Percentiles rank a stretch among this genome's conserved stretches.
Evolutionary conservation across 2,113 vertebrate genomes (phyloP).

Genomic region (Entosphenus tridentatus): DNA sequence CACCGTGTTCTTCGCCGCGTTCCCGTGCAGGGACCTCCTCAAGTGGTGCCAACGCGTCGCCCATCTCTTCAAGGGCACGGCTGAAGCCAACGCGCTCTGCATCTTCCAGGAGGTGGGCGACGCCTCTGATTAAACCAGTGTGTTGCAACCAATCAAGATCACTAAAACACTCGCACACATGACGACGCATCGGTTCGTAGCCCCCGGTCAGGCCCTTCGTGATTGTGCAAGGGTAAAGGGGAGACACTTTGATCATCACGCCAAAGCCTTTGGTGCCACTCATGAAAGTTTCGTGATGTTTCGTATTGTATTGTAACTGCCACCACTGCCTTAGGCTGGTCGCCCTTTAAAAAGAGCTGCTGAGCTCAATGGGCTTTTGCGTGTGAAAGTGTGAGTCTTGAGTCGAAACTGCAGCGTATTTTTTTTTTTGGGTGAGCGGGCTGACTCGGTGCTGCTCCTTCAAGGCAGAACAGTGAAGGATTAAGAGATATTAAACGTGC

Average conservation of each 20-base stretch:
- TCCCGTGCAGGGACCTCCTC: slow-evolving; percentile 45
- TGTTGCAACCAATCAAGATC: neutral
- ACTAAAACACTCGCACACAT: too few species aligned
- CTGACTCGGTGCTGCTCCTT: too few species aligned
- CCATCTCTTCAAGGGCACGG: slow-evolving; percentile 39
- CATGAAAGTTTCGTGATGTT: neutral
- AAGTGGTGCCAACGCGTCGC: slow-evolving; percentile 83
- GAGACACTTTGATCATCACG: neutral
- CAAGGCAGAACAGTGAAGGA: too few species aligned
- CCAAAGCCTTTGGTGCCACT: neutral
- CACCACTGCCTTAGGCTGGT: too few species aligned
- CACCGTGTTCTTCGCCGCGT: neutral
- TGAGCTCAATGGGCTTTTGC: too few species aligned
- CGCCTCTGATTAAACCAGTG: slow-evolving; percentile 1
- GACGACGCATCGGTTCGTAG: too few species aligned
- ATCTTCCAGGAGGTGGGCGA: slow-evolving; percentile 70
- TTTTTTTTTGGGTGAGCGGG: too few species aligned
- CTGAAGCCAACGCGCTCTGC: slow-evolving; percentile 34
- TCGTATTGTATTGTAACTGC: neutral
- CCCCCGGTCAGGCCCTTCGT: too few species aligned
- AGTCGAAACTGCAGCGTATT: too few species aligned
- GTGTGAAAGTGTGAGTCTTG: too few species aligned
- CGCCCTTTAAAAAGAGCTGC: too few species aligned
- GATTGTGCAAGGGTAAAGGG: too few species aligned
- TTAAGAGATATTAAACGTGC: neutral